These are phyloP conservation scores for Sinelater perroti DNA, from an alignment of 2,888 invertebrate species.

Conservation along the genomic window DNA sequence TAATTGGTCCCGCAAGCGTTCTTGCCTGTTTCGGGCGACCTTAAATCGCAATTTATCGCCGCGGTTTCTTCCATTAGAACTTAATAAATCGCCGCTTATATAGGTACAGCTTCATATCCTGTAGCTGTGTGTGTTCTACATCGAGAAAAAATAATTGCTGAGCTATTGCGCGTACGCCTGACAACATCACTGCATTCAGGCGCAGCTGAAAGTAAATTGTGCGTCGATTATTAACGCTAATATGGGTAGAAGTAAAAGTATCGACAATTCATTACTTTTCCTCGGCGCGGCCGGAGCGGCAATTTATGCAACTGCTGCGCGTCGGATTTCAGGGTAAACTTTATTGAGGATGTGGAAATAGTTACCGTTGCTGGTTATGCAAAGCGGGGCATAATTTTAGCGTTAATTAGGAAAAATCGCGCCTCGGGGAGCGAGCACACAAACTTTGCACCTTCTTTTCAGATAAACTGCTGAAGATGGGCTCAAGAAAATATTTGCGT, in stretches of 20 bases:
- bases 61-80: slow-evolving; percentile 15
- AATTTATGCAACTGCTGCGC: too few species aligned
- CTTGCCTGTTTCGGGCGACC: slow-evolving; percentile 23
- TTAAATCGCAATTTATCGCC: slow-evolving; percentile 22
- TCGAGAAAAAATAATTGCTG: slow-evolving; percentile 10
- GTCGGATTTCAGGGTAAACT: too few species aligned
- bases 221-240: slow-evolving; percentile 26
- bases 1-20: slow-evolving; percentile 18
- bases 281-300: too few species aligned
- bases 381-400: too few species aligned
- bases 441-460: too few species aligned
- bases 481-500: too few species aligned
- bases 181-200: slow-evolving; percentile 18
- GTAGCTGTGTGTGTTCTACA: not conserved
- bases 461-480: too few species aligned
- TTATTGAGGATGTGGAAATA: too few species aligned
- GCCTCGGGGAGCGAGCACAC: too few species aligned
- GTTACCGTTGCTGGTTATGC: too few species aligned
- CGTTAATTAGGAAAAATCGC: too few species aligned
- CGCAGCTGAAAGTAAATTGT: slow-evolving; percentile 19
- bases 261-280: slow-evolving; percentile 26
- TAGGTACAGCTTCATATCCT: slow-evolving; percentile 17
- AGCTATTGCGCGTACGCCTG: slow-evolving; percentile 14
- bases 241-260: slow-evolving; percentile 35
- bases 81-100: slow-evolving; percentile 26